Base-by-base conservation (phyloP, 1,140 invertebrate species). In the Triops longicaudatus region DNA sequence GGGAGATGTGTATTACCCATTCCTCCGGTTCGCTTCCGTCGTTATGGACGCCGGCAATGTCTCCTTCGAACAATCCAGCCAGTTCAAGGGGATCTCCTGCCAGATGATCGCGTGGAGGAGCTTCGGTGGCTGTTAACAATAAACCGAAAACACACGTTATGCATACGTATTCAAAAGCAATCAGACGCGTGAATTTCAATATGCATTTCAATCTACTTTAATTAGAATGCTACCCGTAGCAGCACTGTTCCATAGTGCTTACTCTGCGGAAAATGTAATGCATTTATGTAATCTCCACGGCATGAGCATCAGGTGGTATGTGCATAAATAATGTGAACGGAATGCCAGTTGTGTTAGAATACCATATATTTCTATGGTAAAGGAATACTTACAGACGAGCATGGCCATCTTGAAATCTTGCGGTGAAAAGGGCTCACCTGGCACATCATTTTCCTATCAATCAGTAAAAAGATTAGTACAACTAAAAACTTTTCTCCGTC, bases 31-130 rank as follows among this genome's bases (percentile, higher is more conserved):
- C 26, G 11, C 31, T 73, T 41, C 71, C 42, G 14, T 2, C 4
- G 0, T 77, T n/a, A 7, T 50, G 26, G 26, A 78, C 73, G 1
- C 76, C 76, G 1, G 76, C 26, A 50, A 84, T 84, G 75, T 84
- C 83, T 1, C 83, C 83, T 75, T 84, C 82, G 79, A 82, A 84
- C 12, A 83, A 78, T 9, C 82, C 82, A 71, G 83, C 82, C 50
- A 81, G n/a, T 76, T 83, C 82, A 5, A 83, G 80, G 10, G 82
- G 83, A 75, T 83, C 81, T 12, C 63, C 28, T 1, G 12, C 71
- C 26, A 72, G 12, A 10, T 31, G 28, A 42, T 73, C 26, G 73
- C 31, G 44, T 26, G 74, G 50, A 22, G 73, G 74, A 26, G 41
- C 28, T 31, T 78, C 37, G 26, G n/a, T 22, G 26, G 73, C 50